Evolutionary conservation across 2,113 vertebrate species (phyloP).

Genomic region (Ceyx margarethae): DNA sequence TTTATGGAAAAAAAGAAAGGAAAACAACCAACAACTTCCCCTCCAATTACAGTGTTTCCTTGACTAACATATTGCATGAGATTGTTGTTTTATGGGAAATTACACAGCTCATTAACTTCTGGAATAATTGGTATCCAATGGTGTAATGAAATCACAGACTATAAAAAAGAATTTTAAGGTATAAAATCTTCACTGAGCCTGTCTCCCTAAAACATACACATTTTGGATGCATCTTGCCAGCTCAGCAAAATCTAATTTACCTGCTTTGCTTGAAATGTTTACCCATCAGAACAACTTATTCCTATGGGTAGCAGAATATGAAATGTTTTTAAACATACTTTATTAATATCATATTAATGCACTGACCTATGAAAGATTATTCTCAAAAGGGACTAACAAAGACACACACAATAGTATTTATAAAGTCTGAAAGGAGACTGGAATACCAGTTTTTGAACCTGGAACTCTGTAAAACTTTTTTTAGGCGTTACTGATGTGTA

Average conservation of each 20-base stretch:
- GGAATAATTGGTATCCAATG: slow-evolving; percentile 19
- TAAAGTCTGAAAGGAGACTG: neutral
- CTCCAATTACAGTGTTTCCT: neutral
- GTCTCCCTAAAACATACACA: neutral
- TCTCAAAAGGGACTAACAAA: neutral
- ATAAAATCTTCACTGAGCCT: neutral
- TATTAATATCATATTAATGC: neutral
- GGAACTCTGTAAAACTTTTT: neutral
- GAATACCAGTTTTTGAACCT: neutral
- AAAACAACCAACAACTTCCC: neutral
- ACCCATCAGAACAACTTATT: neutral
- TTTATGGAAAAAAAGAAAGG: neutral
- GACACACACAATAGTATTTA: neutral
- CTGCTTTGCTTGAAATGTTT: neutral
- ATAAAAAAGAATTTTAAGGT: slow-evolving; percentile 17
- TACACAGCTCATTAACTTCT: slow-evolving; percentile 23
- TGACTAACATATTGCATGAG: slow-evolving; percentile 7
- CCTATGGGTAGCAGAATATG: neutral
- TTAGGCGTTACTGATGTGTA: neutral
- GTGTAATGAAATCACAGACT: slow-evolving; percentile 28
- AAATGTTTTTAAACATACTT: neutral
- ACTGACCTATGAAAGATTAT: neutral
- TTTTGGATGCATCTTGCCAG: neutral
- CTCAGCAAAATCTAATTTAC: neutral
- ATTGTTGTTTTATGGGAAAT: slow-evolving; percentile 37